These are phyloP conservation scores for Xiphias gladius DNA, from an alignment of 2,113 vertebrate genomes.

Conservation along the genomic window DNA sequence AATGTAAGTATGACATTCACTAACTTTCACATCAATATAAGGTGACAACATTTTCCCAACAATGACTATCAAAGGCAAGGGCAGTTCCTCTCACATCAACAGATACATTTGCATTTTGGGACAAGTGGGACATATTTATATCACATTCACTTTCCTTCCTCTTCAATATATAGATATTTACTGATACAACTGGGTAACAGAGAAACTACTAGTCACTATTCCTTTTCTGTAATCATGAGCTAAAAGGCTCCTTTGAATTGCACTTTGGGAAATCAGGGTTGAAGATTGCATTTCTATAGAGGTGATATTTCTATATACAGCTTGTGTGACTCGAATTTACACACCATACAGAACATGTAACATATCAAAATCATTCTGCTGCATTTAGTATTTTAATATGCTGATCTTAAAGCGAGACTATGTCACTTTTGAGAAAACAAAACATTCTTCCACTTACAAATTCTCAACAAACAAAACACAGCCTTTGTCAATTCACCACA, in stretches of 20 bases:
- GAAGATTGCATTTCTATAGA: slow-evolving; percentile 47
- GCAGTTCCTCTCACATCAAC: slow-evolving; percentile 68
- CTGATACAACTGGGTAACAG: slow-evolving; percentile 79
- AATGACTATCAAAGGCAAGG: slow-evolving; percentile 50
- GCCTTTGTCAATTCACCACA: not conserved
- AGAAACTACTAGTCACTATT: slow-evolving; percentile 79
- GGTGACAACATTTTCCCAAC: slow-evolving; percentile 58
- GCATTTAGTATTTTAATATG: not conserved
- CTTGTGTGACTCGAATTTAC: not conserved
- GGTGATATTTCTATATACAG: slow-evolving; percentile 22
- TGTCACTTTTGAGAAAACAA: slow-evolving; percentile 4
- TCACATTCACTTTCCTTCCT: slow-evolving; percentile 73
- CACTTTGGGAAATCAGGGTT: slow-evolving; percentile 68
- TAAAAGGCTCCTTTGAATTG: slow-evolving; percentile 84
- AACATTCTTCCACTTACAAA: not conserved
- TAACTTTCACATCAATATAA: slow-evolving; percentile 56
- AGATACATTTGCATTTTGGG: slow-evolving; percentile 70
- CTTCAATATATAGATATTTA: slow-evolving; percentile 70
- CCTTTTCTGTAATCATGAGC: slow-evolving; percentile 84
- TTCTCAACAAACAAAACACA: not conserved
- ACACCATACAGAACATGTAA: slow-evolving; percentile 6
- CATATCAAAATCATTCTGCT: slow-evolving; percentile 16
- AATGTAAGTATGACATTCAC: slow-evolving; percentile 55
- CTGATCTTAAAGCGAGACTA: slow-evolving; percentile 44
- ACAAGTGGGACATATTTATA: slow-evolving; percentile 70